Conservation (phyloP, 2,888 invertebrate species). For the Bimastos eiseni region DNA sequence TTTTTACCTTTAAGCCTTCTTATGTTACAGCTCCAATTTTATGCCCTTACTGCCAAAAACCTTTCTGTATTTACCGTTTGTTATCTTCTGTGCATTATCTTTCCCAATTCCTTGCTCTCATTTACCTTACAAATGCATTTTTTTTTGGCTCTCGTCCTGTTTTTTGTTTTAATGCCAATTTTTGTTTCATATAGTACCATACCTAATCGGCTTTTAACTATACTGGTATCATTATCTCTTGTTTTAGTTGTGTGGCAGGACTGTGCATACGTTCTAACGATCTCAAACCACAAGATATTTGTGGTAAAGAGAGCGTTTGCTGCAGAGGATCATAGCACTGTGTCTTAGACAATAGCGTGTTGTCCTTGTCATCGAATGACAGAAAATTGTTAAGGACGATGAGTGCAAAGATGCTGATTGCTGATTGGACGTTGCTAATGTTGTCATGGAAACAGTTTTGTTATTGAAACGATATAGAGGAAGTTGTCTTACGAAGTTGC, state of each 20-base stretch:
- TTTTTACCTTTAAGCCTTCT: no score
- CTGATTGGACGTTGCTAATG: background rate
- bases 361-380: background rate
- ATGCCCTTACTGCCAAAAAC: no score
- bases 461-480: background rate
- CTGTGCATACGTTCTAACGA: constrained; percentile 30
- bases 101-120: no score
- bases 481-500: background rate
- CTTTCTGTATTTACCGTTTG: no score
- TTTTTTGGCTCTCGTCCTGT: no score
- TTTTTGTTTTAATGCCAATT: background rate
- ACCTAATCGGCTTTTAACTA: no score
- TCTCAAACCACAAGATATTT: constrained; percentile 32
- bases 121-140: no score
- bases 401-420: background rate
- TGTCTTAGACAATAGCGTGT: background rate
- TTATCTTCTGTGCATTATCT: no score
- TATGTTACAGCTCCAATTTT: no score
- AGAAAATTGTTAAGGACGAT: background rate
- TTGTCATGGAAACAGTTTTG: background rate
- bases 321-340: background rate
- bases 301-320: constrained; percentile 28
- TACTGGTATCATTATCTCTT: no score
- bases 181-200: background rate
- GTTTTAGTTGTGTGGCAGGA: constrained; percentile 32